Evolutionary conservation across 2,888 invertebrate genomes (phyloP).

Genomic region (Cephalotes varians): DNA sequence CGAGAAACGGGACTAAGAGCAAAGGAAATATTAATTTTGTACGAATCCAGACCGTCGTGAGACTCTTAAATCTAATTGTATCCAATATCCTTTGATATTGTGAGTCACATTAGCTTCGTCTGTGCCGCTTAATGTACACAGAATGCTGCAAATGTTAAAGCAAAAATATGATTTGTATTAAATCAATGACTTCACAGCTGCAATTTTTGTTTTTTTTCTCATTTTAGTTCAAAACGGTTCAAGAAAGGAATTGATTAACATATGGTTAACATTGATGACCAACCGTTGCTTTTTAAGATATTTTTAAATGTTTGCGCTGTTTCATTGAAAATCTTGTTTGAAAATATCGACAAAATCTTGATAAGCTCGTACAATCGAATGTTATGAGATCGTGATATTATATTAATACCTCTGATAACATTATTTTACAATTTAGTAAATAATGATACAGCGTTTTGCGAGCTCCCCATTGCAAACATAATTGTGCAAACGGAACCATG

Average conservation of each 20-base stretch:
- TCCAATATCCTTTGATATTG: background rate
- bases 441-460: background rate
- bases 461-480: background rate
- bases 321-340: background rate
- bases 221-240: background rate
- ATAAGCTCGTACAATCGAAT: background rate
- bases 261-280: background rate
- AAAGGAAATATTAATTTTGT: conserved; percentile 22
- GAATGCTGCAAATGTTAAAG: background rate
- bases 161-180: background rate
- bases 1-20: background rate
- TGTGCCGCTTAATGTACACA: background rate
- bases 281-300: background rate
- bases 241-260: background rate
- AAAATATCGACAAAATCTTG: background rate
- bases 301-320: background rate
- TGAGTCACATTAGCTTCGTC: background rate
- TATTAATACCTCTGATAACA: conserved; percentile 8
- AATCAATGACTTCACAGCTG: background rate
- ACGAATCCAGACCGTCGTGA: background rate
- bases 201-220: background rate
- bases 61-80: conserved; percentile 13
- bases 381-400: background rate
- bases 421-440: conserved; percentile 23
- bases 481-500: conserved; percentile 24